A percentile compares a stretch with the other conserved stretches of the same genome.
Evolutionary conservation across 2,113 vertebrate species (phyloP).

Genomic region (Centropus bengalensis): DNA sequence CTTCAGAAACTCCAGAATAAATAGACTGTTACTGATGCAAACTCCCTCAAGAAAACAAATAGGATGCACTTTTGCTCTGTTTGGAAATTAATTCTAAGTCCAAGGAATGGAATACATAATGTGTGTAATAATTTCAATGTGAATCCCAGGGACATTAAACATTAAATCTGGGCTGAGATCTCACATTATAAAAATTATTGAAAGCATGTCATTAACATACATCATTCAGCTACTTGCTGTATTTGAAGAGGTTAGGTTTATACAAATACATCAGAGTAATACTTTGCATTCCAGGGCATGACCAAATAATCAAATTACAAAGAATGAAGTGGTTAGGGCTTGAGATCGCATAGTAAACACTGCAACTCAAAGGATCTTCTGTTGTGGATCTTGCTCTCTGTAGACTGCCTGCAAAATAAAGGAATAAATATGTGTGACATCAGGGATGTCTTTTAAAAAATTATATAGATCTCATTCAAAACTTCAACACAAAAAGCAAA

Average conservation of each 20-base stretch:
- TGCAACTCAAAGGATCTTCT: constrained; percentile 59
- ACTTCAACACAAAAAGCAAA: constrained; percentile 62
- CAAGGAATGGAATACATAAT: constrained; percentile 77
- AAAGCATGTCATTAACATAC: constrained; percentile 79
- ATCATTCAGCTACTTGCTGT: constrained; percentile 75
- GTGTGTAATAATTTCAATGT: constrained; percentile 75
- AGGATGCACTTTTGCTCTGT: constrained; percentile 76
- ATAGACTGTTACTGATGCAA: constrained; percentile 67
- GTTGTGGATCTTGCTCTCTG: constrained; percentile 14
- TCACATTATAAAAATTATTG: constrained; percentile 77
- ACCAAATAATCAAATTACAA: constrained; percentile 77
- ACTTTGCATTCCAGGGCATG: constrained; percentile 75
- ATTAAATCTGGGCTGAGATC: constrained; percentile 78
- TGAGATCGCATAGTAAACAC: constrained; percentile 53
- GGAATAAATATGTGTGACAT: constrained; percentile 44
- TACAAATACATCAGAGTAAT: constrained; percentile 74
- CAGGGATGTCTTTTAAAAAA: constrained; percentile 63
- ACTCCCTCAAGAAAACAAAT: constrained; percentile 71
- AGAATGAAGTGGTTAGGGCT: constrained; percentile 60
- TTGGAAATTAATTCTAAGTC: constrained; percentile 80
- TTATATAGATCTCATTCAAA: constrained; percentile 59
- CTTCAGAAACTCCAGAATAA: constrained; percentile 73
- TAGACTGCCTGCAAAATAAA: constrained; percentile 49
- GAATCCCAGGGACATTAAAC: constrained; percentile 78
- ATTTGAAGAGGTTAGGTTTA: constrained; percentile 70